These are phyloP conservation scores for Cataglyphis albicans DNA, from an alignment of 2,888 invertebrate genomes.

Conservation along the genomic window DNA sequence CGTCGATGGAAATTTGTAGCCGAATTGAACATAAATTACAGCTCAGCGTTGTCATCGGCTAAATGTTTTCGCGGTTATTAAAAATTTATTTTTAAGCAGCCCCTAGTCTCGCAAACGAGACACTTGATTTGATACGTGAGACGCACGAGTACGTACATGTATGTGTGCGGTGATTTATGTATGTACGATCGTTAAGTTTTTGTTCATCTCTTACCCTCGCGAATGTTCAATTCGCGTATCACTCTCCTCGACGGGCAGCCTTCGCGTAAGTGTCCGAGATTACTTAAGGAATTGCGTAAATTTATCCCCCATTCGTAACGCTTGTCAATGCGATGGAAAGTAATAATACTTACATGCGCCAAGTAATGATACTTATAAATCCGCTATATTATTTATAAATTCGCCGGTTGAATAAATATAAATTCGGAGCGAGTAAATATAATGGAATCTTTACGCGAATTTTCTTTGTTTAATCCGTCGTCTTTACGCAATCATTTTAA, in stretches of 20 bases:
- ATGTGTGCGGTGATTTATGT: slow-evolving; percentile 20
- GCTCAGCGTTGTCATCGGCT: background rate
- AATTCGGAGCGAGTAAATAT: slow-evolving; percentile 28
- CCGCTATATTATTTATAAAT: slow-evolving; percentile 10
- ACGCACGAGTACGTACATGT: background rate
- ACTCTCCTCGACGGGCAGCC: slow-evolving; percentile 14
- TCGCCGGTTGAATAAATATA: no score
- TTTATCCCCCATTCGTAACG: slow-evolving; percentile 52
- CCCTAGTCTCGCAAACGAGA: slow-evolving; percentile 9
- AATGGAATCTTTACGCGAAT: background rate
- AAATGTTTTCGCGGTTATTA: background rate
- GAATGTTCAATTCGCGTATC: slow-evolving; percentile 38
- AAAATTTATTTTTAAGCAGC: slow-evolving; percentile 35
- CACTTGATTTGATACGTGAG: background rate
- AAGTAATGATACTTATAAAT: slow-evolving; percentile 39
- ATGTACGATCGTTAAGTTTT: slow-evolving; percentile 29
- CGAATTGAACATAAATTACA: slow-evolving; percentile 27
- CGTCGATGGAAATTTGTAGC: background rate
- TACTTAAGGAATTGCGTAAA: slow-evolving; percentile 38
- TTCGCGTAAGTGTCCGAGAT: slow-evolving; percentile 19
- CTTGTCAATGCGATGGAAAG: slow-evolving; percentile 36
- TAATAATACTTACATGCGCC: slow-evolving; percentile 40
- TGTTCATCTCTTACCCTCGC: slow-evolving; percentile 25
- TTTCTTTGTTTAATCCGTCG: slow-evolving; percentile 15
- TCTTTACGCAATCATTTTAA: background rate